Base-by-base conservation (phyloP, 2,797 vertebrate genomes). In the Geotrypetes seraphini region DNA sequence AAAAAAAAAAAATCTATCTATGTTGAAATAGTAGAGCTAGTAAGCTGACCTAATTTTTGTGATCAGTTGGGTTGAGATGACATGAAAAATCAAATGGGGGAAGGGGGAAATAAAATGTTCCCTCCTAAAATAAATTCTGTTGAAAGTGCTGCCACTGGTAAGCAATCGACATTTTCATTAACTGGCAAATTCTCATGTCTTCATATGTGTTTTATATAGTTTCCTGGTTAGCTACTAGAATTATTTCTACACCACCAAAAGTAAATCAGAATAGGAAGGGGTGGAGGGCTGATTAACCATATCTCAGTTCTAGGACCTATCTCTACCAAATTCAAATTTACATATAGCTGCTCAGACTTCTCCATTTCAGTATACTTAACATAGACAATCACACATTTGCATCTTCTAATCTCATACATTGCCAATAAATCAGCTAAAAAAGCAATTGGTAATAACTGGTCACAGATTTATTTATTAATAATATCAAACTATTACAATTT, bases 11-110 rank as follows among this genome's bases (percentile, higher is more conserved):
- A 50, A 48, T 1, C 2, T 12, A 10, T 49, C 69, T 60, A 63
- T 71, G 60, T 72, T 69, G 60, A 63, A 63, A 33, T 52, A 47
- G 61, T 49, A 50, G 62, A 56, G 48, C 52, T 66, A 67, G 51
- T 58, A 57, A 58, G 56, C 50, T 73, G 69, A 73, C 68, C 69
- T 59, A 73, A 47, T 79, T 81, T 63, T 81, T 63, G 50, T 34
- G 47, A 77, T 73, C 64, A 75, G 63, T 66, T 69, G 36, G 52
- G 57, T 7, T 72, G 60, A 71, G 75, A 71, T 53, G 57, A 66
- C 61, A 60, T 35, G 19, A 20, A 33, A 20, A 70, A 55, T 29
- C 41, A 51, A 60, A 59, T 11, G 31, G 36, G 42, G n/a, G n/a
- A n/a, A n/a, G n/a, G n/a, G n/a, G n/a, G n/a, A n/a, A n/a, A 16